Base-by-base conservation (phyloP, 2,113 vertebrate genomes). In the Blennius ocellaris region DNA sequence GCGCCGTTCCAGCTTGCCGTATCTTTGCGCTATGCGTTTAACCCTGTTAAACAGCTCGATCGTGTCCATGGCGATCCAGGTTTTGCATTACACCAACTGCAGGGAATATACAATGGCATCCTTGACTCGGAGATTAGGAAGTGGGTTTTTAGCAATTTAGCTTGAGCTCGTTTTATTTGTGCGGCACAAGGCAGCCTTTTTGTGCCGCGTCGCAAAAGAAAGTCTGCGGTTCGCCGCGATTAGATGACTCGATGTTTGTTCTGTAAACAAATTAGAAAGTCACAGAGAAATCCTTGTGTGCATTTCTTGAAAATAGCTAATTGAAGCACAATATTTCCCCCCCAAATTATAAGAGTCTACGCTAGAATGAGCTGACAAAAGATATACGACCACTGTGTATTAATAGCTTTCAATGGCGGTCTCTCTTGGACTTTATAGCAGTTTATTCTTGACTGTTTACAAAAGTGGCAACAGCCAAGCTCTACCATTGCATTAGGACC, bases 51-150 rank as follows among this genome's bases (percentile, higher is more conserved):
- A 82, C 73, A 74, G 69, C 64, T 81, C 74, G 38, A 66, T 59
- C 69, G 17, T 61, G 37, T 75, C 75, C 66, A 63, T 41, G 21
- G 56, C 62, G 56, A 63, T 63, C 41, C 59, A 6, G 73, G 76
- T 87, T 81, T 90, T 80, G 49, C 7, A 6, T 89, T 87, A 85
- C 90, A 84, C 59, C 70, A 78, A 85, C 84, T 82, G 81, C 59
- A 72, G 68, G 51, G 51, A 53, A 74, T 67, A 53, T 38, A 83
- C 69, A 76, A 83, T 83, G 65, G 73, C 30, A 45, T 72, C 67
- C 47, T 87, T 87, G 81, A 87, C 68, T 67, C 8, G 0, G 45
- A 86, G 75, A 83, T 88, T 78, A 80, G 69, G 56, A 79, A 72
- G 70, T 43, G 52, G 58, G n/a, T n/a, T 81, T 72, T 81, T 59